Base-by-base conservation (phyloP, 2,113 vertebrate genomes). In the Chamaetylas fuelleborni region DNA sequence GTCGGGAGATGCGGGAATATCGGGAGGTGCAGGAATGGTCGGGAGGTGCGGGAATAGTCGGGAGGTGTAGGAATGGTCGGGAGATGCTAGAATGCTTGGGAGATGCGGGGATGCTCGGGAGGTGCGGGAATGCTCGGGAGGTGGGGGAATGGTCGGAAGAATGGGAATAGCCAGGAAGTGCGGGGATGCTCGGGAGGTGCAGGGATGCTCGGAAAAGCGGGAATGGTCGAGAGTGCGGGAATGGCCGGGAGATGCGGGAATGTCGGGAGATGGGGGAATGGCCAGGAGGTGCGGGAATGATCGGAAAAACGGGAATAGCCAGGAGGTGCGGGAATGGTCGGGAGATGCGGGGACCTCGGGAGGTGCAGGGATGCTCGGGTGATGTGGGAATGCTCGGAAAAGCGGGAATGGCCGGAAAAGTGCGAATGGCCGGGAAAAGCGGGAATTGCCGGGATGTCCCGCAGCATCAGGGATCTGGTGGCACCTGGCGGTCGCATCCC, bases 291-390 rank as follows among this genome's bases (percentile, higher is more conserved):
- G 14, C 0, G 15, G 19, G 33, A 10, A 60, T 57, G 3, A 8
- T 2, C 23, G 5, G 9, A 12, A 2, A 0, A 19, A 13, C 0
- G 14, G 19, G 42, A 12, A 45, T 45, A 3, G 0, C 1, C 13
- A 12, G 40, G 8, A 28, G 5, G 5, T 38, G 3, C 14, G 33
- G 16, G 24, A 34, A 34, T 57, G 8, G 2, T 4, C 47, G 47
- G 23, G 12, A 14, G 7, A 2, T 8, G 12, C 17, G 12, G 36
- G 33, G 4, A 42, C 43, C 2, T 9, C 18, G 6, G 45, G 14
- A 28, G 0, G 0, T 4, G 24, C 18, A 17, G 24, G 33, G 11
- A 45, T 34, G 0, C 36, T 4, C 5, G n/a, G 45, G 19, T 14
- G 14, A 10, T 22, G 22, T 15, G 7, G 19, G 38, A 9, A 40